Base-by-base conservation (phyloP, 2,797 vertebrate species). In the Rhynchonycteris naso region DNA sequence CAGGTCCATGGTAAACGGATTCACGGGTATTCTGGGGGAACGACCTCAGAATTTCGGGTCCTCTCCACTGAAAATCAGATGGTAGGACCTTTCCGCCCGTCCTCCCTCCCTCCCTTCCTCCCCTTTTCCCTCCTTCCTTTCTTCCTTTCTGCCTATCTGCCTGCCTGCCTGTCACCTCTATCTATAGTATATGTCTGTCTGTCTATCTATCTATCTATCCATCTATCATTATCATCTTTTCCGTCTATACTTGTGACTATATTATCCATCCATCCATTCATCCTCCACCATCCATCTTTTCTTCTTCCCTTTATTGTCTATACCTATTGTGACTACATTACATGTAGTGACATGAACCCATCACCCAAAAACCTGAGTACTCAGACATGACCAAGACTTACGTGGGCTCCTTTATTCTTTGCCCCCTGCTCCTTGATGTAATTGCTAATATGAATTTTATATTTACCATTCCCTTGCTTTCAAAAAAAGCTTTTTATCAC, bases 61-160 rank as follows among this genome's bases (percentile, higher is more conserved):
- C 26, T 58, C 56, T 88, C 79, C 68, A 47, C 38, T 28, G 52
- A 50, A 22, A 66, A 47, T 22, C 66, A 85, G 33, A 26, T n/a
- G 24, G 28, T 10, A 56, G 19, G 52, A 24, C 21, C 5, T 22
- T 47, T n/a, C 71, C 28, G 0, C 33, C 61, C 43, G 14, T 24
- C 38, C 4, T 26, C 9, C 2, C 10, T 9, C 43, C 18, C 11
- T 35, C n/a, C 5, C 5, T 35, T 15, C 35, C 1, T 38, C 7
- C 33, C 4, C 22, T 7, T 18, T 30, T 5, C 43, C 16, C 2
- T 4, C 19, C 30, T 0, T 15, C 24, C 33, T 5, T 4, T 11
- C 13, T 52, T 18, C n/a, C 9, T 47, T 21, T 5, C 1, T 43
- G 2, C 18, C 7, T 59, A 2, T 16, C 15, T 38, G 8, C 52